These are phyloP conservation scores for Brachyptera putata DNA, from an alignment of 2,888 invertebrate genomes.

Conservation along the genomic window DNA sequence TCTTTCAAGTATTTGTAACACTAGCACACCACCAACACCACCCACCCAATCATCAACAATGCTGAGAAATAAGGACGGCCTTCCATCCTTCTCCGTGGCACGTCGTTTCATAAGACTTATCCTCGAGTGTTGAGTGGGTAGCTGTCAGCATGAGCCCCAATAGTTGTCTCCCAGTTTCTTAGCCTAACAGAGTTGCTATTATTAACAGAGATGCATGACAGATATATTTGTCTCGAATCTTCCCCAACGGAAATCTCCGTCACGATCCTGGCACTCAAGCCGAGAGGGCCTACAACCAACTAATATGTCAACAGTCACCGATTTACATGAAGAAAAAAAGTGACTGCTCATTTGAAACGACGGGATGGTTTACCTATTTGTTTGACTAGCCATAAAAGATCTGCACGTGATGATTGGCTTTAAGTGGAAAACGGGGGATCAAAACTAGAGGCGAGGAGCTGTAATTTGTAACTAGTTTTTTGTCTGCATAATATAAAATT, in stretches of 20 bases:
- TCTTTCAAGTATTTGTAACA: no score
- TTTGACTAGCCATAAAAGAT: neutral
- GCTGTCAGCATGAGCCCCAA: no score
- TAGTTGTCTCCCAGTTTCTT: no score
- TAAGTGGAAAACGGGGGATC: slow-evolving; percentile 3
- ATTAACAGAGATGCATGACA: no score
- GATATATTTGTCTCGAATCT: slow-evolving; percentile 9
- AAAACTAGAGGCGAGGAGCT: neutral
- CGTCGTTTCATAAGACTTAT: no score
- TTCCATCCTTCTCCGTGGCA: no score
- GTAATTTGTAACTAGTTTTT: slow-evolving; percentile 6
- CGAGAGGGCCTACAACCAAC: no score
- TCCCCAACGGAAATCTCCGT: slow-evolving; percentile 3
- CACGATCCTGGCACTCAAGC: neutral
- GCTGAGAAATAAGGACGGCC: no score
- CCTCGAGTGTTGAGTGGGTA: no score
- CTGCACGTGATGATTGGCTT: slow-evolving; percentile 1
- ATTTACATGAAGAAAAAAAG: neutral
- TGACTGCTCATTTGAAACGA: neutral
- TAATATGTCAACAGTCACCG: neutral
- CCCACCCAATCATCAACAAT: no score
- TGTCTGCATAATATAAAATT: neutral
- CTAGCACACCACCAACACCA: no score
- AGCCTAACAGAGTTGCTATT: no score
- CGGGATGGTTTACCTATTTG: neutral